Base-by-base conservation (phyloP, 2,113 vertebrate genomes). In the Cyprinus carpio region DNA sequence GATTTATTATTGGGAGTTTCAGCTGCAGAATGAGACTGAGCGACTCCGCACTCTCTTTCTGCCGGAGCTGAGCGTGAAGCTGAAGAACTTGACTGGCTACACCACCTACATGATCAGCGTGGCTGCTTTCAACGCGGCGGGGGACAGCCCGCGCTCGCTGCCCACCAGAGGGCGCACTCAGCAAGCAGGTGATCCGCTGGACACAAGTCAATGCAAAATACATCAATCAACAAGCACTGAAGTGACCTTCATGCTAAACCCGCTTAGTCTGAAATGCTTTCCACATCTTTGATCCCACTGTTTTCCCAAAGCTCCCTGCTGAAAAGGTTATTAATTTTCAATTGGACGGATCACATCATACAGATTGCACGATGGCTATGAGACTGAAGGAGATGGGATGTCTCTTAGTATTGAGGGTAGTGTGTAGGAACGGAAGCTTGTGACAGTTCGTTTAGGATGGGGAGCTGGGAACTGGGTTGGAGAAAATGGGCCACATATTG, bases 1-100 rank as follows among this genome's bases (percentile, higher is more conserved):
- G 98, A 97, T 99, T 84, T 98, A 97, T 90, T 99, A 96, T 91
- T 99, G 98, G 97, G 97, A 99, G 90, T 96, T 95, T 58, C 95
- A 96, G 91, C 93, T 94, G 1, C 95, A 91, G 91, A 99, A 99
- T 31, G 91, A 95, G 92, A 99, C 97, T 0, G 90, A 93, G 29
- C 92, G 94, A 25, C 92, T 98, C 89, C 97, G 96, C 72, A 98
- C 97, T 0, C 95, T 99, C 0, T 99, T 99, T 92, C 91, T 99
- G 90, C 97, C 97, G 0, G 98, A 99, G 92, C 94, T 90, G 0
- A 93, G 94, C 0, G 96, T 96, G 87, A 99, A 97, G 89, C 94
- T 99, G 46, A 99, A 99, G 92, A 99, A 99, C 91, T 94, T 99
- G 87, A 99, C 97, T 0, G 96, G 98, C 51, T 99, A 98, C 91